phyloP scores from a whole-genome alignment of 2,797 vertebrate species.

The Hypotaenidia okinawae region DNA sequence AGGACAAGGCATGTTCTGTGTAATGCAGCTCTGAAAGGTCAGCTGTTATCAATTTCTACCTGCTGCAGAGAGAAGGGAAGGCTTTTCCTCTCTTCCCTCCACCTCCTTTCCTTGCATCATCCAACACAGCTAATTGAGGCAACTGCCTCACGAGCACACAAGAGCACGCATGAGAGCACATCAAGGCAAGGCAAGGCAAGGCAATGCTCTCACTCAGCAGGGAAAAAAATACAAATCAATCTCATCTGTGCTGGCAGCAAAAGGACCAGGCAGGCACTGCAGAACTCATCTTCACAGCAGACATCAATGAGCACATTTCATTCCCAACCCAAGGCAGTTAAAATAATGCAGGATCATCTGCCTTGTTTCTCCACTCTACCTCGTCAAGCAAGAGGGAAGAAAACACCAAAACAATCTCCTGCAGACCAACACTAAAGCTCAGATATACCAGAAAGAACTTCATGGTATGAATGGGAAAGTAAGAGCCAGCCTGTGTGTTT shows the following conservation, averaged over 20 bases:
- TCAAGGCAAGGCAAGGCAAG: background rate
- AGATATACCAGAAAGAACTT: background rate
- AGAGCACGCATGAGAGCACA: background rate
- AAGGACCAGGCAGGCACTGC: background rate
- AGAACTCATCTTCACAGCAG: background rate
- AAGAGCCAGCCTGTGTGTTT: background rate
- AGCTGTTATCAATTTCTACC: background rate
- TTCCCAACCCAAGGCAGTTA: background rate
- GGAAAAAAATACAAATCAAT: background rate
- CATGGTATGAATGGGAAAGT: background rate
- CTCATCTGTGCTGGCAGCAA: background rate
- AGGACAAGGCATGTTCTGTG: background rate
- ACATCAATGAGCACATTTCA: background rate
- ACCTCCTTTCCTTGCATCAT: background rate
- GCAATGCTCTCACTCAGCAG: background rate
- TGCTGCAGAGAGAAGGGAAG: background rate
- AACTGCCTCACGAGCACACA: rapidly evolving
- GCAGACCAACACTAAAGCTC: background rate
- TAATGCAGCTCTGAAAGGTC: background rate
- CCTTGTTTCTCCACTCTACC: background rate
- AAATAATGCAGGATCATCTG: background rate
- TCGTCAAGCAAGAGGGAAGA: background rate
- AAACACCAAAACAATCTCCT: background rate
- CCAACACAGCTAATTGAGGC: background rate
- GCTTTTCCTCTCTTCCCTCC: background rate